These are phyloP conservation scores for Scylla paramamosain DNA, from an alignment of 1,140 invertebrate genomes.

Conservation along the genomic window DNA sequence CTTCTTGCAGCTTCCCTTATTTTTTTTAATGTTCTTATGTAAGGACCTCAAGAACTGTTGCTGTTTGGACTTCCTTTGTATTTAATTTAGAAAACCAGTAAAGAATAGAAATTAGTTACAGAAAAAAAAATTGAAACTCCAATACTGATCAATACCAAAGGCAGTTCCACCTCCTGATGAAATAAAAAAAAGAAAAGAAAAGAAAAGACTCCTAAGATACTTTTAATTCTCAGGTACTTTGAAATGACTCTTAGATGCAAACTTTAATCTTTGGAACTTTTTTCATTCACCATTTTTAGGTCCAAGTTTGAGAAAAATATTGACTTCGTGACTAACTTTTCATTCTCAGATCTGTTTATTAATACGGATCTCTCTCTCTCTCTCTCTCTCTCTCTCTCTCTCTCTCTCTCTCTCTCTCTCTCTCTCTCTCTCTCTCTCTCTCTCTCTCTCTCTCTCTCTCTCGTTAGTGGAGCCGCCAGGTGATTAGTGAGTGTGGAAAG, in stretches of 20 bases:
- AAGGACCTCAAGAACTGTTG: no score
- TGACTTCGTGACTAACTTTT: not conserved
- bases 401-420: not conserved
- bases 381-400: not conserved
- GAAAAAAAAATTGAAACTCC: no score
- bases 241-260: not conserved
- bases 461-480: not conserved
- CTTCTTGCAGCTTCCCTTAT: not conserved
- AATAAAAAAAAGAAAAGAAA: not conserved
- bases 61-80: not conserved
- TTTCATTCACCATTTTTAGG: not conserved
- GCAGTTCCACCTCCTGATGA: not conserved
- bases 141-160: no score
- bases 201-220: not conserved
- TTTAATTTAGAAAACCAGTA: no score
- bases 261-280: not conserved
- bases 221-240: not conserved
- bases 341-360: no score
- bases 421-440: constrained; percentile 18
- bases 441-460: constrained; percentile 18
- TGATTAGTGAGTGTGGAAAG: not conserved
- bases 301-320: not conserved
- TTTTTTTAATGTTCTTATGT: not conserved
- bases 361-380: no score
- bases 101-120: no score